Evolutionary conservation across 2,113 vertebrate genomes (phyloP).

Genomic region (Ailurus styani): DNA sequence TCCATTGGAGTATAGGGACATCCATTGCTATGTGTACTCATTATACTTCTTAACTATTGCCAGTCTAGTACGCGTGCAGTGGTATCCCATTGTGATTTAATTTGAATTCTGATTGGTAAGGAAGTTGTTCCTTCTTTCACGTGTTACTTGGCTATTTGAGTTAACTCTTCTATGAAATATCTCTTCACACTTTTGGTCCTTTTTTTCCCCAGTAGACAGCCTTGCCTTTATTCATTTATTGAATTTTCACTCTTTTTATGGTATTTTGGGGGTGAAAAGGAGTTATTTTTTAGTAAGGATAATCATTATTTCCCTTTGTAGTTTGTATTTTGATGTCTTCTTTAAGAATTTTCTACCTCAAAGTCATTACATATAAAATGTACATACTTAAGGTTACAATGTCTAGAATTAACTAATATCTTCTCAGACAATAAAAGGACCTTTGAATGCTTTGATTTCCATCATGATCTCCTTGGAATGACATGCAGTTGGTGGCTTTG

Average conservation of each 20-base stretch:
- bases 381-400: not conserved
- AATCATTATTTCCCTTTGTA: conserved; percentile 1
- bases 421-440: not conserved
- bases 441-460: not conserved
- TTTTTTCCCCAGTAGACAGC: not conserved
- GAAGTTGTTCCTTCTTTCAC: not conserved
- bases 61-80: not conserved
- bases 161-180: not conserved
- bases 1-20: not conserved
- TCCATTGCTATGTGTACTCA: not conserved
- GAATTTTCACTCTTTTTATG: not conserved
- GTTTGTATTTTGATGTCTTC: not conserved
- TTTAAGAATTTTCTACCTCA: not conserved
- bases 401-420: not conserved
- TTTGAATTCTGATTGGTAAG: not conserved
- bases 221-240: not conserved
- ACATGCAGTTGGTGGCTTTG: not conserved
- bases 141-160: not conserved
- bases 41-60: not conserved
- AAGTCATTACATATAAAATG: conserved; percentile 29
- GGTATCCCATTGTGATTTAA: not conserved
- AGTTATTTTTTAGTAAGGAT: not conserved
- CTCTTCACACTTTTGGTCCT: not conserved
- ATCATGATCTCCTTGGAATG: not conserved
- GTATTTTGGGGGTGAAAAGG: not conserved